Percentiles rank a stretch among this genome's conserved stretches.
Conservation (phyloP, 2,888 invertebrate genomes). For the Biston stratarius region DNA sequence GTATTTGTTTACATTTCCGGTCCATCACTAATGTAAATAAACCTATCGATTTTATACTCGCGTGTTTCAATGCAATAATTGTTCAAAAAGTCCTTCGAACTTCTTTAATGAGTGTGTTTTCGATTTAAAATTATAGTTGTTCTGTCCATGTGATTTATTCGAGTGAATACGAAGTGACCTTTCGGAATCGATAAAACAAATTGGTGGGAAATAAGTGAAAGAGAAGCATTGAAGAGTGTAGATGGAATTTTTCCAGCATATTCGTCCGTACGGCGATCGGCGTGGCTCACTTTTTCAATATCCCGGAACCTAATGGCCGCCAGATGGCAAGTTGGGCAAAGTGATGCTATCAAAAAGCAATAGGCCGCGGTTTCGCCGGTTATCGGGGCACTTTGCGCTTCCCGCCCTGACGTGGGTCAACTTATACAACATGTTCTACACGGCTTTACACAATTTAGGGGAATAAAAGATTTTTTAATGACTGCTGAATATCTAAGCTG, state of each 20-base stretch:
- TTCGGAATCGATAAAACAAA: conserved; percentile 26
- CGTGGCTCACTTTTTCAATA: conserved; percentile 83
- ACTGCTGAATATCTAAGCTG: conserved; percentile 10
- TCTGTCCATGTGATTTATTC: conserved; percentile 4
- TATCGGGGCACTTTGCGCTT: conserved; percentile 83
- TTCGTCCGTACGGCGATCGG: conserved; percentile 59
- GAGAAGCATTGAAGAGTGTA: conserved; percentile 39
- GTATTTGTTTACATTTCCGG: conserved; percentile 29
- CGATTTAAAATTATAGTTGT: conserved; percentile 21
- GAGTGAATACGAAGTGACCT: conserved; percentile 13
- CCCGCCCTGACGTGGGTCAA: conserved; percentile 75
- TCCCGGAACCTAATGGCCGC: conserved; percentile 82
- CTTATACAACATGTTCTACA: conserved; percentile 69
- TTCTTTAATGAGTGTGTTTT: conserved; percentile 16
- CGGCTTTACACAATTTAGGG: conserved; percentile 61
- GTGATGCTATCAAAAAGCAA: conserved; percentile 87
- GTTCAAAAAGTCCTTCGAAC: background rate
- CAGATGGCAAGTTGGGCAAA: conserved; percentile 85
- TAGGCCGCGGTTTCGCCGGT: conserved; percentile 83
- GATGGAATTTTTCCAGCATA: conserved; percentile 50
- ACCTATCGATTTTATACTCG: conserved; percentile 23
- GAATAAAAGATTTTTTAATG: conserved; percentile 33
- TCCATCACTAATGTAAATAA: conserved; percentile 17
- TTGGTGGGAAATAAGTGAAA: conserved; percentile 31
- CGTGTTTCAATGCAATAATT: conserved; percentile 14